A percentile compares a stretch with the other conserved stretches of the same genome.
phyloP scores from a whole-genome alignment of 2,113 vertebrate genomes.

The Ailuropoda melanoleuca region DNA sequence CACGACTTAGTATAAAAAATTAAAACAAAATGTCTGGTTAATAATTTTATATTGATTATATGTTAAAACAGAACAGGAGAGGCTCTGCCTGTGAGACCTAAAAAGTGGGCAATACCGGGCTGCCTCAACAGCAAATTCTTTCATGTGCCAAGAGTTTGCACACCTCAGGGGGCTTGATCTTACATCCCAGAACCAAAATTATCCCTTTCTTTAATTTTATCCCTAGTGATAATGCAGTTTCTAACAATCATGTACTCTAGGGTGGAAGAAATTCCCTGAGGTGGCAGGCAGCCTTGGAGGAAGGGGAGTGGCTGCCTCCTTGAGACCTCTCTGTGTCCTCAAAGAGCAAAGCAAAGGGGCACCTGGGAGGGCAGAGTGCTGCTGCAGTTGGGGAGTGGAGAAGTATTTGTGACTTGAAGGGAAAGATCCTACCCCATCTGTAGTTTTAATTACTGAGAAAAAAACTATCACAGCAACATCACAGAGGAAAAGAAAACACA shows the following conservation, averaged over 20 bases:
- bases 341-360: background rate
- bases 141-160: background rate
- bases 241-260: background rate
- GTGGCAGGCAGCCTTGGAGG: background rate
- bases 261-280: background rate
- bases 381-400: background rate
- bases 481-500: background rate
- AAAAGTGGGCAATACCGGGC: background rate
- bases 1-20: background rate
- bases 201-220: background rate
- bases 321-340: background rate
- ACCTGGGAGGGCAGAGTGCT: background rate
- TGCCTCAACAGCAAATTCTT: background rate
- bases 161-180: background rate
- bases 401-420: background rate
- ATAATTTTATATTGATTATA: background rate
- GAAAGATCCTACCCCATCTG: background rate
- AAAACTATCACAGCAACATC: background rate
- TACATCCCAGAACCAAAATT: background rate
- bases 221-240: background rate
- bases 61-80: background rate
- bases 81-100: background rate
- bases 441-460: background rate
- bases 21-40: background rate
- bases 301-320: background rate